phyloP scores from a whole-genome alignment of 1,140 invertebrate species.

The Ostrea edulis region DNA sequence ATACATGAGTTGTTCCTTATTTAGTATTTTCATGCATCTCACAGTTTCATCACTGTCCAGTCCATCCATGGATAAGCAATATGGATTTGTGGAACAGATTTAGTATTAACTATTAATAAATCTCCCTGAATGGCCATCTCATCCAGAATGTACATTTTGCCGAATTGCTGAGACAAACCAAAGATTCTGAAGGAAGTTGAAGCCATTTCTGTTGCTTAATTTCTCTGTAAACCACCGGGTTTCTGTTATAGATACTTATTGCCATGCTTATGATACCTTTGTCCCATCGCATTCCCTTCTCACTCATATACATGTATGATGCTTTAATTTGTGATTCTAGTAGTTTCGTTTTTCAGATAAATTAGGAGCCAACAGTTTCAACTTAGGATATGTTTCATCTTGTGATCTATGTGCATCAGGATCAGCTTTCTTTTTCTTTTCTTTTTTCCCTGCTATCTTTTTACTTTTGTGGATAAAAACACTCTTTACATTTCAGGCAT shows the following conservation, averaged over 20 bases:
- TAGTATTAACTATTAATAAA: slow-evolving; percentile 35
- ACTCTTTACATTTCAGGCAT: too few species aligned
- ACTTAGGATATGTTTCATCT: too few species aligned
- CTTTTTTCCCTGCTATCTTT: too few species aligned
- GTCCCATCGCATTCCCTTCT: neutral
- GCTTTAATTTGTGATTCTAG: neutral
- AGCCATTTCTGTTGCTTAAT: slow-evolving; percentile 30
- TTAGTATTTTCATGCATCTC: slow-evolving; percentile 19
- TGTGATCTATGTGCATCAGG: too few species aligned
- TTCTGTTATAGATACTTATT: slow-evolving; percentile 33
- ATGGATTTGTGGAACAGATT: too few species aligned
- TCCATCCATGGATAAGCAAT: too few species aligned
- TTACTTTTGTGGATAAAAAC: too few species aligned
- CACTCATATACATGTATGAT: neutral
- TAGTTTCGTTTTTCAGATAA: neutral
- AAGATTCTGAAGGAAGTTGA: slow-evolving; percentile 20
- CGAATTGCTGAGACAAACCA: neutral
- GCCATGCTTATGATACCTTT: slow-evolving; percentile 13
- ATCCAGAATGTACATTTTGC: slow-evolving; percentile 21
- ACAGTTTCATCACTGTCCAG: slow-evolving; percentile 1
- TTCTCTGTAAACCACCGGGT: slow-evolving; percentile 43
- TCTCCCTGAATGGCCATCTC: slow-evolving; percentile 46
- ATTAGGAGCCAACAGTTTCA: neutral
- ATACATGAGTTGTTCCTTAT: slow-evolving; percentile 48
- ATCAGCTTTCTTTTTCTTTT: too few species aligned